A percentile compares a stretch with the other conserved stretches of the same genome.
phyloP scores from a whole-genome alignment of 2,888 invertebrate genomes.

The Agriopis aurantiaria region DNA sequence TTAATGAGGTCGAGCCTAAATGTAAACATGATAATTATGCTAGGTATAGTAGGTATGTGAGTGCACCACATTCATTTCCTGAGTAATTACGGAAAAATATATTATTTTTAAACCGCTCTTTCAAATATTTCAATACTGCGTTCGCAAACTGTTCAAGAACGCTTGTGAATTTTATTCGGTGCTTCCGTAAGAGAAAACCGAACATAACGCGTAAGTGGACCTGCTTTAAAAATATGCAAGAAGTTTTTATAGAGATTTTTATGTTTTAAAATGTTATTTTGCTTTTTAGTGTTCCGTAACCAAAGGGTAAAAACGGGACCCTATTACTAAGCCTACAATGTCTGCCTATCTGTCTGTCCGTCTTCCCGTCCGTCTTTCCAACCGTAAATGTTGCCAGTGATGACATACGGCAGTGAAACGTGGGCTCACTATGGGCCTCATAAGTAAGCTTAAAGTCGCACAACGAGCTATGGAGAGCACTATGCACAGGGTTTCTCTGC shows the following conservation, averaged over 20 bases:
- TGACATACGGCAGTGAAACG: no score
- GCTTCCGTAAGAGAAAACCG: background rate
- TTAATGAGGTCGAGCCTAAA: slow-evolving; percentile 38
- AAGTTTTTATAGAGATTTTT: background rate
- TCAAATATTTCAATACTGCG: slow-evolving; percentile 20
- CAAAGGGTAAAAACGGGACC: no score
- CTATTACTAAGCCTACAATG: no score
- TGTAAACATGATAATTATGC: slow-evolving; percentile 36
- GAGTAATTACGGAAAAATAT: slow-evolving; percentile 15
- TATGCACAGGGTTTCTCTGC: no score
- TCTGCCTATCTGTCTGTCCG: no score
- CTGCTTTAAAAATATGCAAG: background rate
- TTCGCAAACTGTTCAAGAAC: slow-evolving; percentile 13
- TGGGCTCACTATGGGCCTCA: no score
- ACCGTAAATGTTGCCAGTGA: no score
- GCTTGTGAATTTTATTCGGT: slow-evolving; percentile 7
- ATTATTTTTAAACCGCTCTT: slow-evolving; percentile 12
- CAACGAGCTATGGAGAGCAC: no score
- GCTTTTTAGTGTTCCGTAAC: no score
- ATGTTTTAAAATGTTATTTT: background rate
- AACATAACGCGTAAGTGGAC: background rate
- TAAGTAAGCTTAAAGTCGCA: no score
- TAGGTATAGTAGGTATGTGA: slow-evolving; percentile 16
- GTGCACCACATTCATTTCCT: slow-evolving; percentile 21
- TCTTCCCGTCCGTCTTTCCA: no score